Base-by-base conservation (phyloP, 2,888 invertebrate genomes). In the Scrobipalpa costella region DNA sequence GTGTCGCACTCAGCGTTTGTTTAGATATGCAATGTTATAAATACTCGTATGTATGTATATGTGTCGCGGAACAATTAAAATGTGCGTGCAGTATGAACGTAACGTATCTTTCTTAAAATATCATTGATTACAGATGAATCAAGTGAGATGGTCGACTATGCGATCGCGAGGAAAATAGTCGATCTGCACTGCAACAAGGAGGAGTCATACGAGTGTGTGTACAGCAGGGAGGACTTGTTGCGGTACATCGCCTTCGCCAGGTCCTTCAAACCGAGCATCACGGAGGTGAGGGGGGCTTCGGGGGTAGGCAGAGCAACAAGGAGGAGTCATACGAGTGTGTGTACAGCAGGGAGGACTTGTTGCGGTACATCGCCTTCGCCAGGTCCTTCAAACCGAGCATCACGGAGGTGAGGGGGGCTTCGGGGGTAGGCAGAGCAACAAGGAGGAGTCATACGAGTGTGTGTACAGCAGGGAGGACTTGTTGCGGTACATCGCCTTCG, bases 221-320 rank as follows among this genome's bases (percentile, higher is more conserved):
- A 99, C 78, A 92, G 95, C 0, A 94, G 96, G 65, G 96, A 98
- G 61, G 99, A 99, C 79, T 94, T 99, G 66, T 89, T 98, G 61
- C 93, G 98, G 71, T 99, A 99, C 79, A 98, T 99, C n/a, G 96
- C 97, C 60, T 99, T 99, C 84, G 97, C 99, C 0, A 94, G 96
- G 66, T 97, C 98, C 71, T 99, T 99, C 88, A 98, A 98, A 81
- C 99, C 99, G 0, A 86, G 95, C 19, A 94, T 97, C 44, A 95
- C 93, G 68, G 93, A 94, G 93, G 96, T 96, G 73, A 79, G 84
- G n/a, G n/a, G n/a, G n/a, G n/a, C n/a, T n/a, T 72, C 0, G 95
- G 99, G 0, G 98, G 99, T 79, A 88, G 99, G 49, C 99, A 99
- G 78, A 95, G 96, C 63, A 95, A 97, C 74, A 94, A 95, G 64